These are phyloP conservation scores for Etheostoma nigrum DNA, from an alignment of 2,797 vertebrate species.

Conservation along the genomic window DNA sequence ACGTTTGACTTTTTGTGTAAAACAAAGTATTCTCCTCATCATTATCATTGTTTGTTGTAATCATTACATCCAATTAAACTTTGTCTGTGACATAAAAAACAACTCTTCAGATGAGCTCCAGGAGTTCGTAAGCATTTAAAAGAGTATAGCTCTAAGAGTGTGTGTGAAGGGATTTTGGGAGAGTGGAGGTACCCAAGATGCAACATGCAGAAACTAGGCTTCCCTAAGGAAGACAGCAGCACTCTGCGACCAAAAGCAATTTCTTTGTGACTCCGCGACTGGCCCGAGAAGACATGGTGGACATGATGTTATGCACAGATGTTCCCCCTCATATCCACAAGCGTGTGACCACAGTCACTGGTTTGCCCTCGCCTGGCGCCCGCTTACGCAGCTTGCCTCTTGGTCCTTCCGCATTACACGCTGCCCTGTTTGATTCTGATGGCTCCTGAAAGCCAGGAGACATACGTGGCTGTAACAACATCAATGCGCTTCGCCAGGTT, in stretches of 20 bases:
- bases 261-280: constrained; percentile 45
- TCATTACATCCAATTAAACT: neutral
- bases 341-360: constrained; percentile 74
- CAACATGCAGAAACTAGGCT: constrained; percentile 12
- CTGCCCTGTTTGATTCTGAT: constrained; percentile 81
- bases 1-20: neutral
- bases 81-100: neutral
- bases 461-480: constrained; percentile 83
- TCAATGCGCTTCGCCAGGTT: constrained; percentile 85
- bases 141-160: neutral
- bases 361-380: constrained; percentile 62
- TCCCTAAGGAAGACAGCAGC: constrained; percentile 13
- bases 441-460: constrained; percentile 82
- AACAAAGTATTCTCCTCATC: neutral
- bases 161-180: neutral
- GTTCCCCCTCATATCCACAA: constrained; percentile 80
- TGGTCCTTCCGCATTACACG: constrained; percentile 66
- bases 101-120: neutral
- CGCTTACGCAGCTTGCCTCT: constrained; percentile 68
- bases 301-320: constrained; percentile 78
- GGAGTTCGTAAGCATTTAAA: neutral
- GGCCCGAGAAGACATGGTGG: constrained; percentile 63
- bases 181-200: neutral
- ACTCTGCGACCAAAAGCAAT: constrained; percentile 42
- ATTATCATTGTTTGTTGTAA: neutral